Base-by-base conservation (phyloP, 2,888 invertebrate species). In the Clistopyga incitator region DNA sequence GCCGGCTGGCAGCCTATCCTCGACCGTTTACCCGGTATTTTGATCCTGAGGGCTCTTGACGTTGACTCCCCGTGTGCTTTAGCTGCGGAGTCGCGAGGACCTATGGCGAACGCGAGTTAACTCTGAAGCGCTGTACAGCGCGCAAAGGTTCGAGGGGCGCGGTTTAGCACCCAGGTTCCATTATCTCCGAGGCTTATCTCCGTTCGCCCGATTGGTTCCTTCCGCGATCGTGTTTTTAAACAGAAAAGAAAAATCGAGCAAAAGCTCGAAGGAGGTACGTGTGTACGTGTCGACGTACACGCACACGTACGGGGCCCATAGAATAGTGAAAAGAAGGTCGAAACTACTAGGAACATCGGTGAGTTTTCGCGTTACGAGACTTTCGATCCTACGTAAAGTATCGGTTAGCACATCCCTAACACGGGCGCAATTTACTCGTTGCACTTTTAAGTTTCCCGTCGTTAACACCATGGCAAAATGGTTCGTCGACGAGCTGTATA, bases 121-220 rank as follows among this genome's bases (percentile, higher is more conserved):
- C 65, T 42, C 42, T 45, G n/a, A 42, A 71, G 2, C n/a, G 67
- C 10, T 20, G 29, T 38, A 52, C 18, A 15, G 29, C 6, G 34
- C n/a, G 29, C 38, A 23, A 15, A 56, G 54, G n/a, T 38, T 71
- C 71, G 54, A 42, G 20, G 23, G 20, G 54, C 20, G 71, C 20
- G 71, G 45, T 84, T 86, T 88, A 88, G 29, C 86, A 86, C 88
- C 84, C 86, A 15, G 76, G 82, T 86, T 90, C 89, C 88, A 89
- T 90, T 90, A 90, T 90, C 88, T 88, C 82, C 82, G 75, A 86
- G 88, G 88, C 88, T 90, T 89, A 90, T 89, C 88, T 89, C 84
- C 85, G 88, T 81, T 88, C 87, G 88, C 83, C 79, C 86, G 89
- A 90, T 89, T 89, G 88, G 86, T 86, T 88, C 81, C 87, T 87